These are phyloP conservation scores for Rhamphomyia laevipes DNA, from an alignment of 2,888 invertebrate genomes.

Conservation along the genomic window DNA sequence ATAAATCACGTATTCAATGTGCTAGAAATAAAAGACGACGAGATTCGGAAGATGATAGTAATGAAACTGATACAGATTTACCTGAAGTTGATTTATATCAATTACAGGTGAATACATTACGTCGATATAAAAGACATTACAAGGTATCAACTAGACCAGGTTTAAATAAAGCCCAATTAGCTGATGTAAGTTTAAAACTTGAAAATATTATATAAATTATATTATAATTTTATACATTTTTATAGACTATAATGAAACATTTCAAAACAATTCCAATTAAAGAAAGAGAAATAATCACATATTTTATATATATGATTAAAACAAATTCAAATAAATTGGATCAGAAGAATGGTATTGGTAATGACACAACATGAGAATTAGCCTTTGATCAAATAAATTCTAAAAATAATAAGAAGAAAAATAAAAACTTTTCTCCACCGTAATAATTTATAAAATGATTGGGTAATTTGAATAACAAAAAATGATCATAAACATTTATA, in stretches of 20 bases:
- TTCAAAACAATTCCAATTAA: slow-evolving; percentile 90
- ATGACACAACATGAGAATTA: slow-evolving; percentile 23
- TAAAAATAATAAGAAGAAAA: slow-evolving; percentile 2
- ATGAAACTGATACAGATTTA: slow-evolving; percentile 81
- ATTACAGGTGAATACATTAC: slow-evolving; percentile 84
- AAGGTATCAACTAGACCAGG: slow-evolving; percentile 86
- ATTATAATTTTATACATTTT: slow-evolving; percentile 7
- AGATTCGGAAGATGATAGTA: slow-evolving; percentile 90
- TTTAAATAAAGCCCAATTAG: slow-evolving; percentile 87
- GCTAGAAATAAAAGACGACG: slow-evolving; percentile 87
- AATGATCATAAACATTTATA: too few species aligned
- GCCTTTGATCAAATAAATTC: slow-evolving; percentile 12
- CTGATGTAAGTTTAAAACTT: slow-evolving; percentile 59
- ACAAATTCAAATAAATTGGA: slow-evolving; percentile 50
- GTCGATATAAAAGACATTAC: slow-evolving; percentile 86
- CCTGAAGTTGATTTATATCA: slow-evolving; percentile 91
- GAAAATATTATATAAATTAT: slow-evolving; percentile 2
- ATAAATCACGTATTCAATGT: slow-evolving; percentile 91
- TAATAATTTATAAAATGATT: neutral
- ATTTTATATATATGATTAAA: slow-evolving; percentile 93
- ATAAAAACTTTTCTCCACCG: neutral
- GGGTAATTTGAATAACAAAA: too few species aligned
- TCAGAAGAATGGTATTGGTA: slow-evolving; percentile 36
- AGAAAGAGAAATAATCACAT: slow-evolving; percentile 89
- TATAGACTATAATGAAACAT: slow-evolving; percentile 85